Percentiles rank a stretch among this genome's conserved stretches.
Evolutionary conservation across 92 coral and sea anemone genomes (phyloP).

Genomic region (Scolanthus callimorphus): DNA sequence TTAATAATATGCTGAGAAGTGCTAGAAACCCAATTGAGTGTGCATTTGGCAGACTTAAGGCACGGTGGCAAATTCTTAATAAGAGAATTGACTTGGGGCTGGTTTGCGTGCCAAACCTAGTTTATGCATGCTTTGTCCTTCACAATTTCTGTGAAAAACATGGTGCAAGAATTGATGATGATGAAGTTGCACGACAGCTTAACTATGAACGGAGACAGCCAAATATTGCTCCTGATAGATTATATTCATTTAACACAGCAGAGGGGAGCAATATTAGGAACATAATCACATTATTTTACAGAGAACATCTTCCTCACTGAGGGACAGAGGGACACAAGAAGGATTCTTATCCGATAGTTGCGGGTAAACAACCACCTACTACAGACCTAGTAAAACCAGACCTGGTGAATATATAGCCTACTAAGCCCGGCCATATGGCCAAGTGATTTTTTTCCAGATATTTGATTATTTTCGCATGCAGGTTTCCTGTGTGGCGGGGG

Average conservation of each 20-base stretch:
- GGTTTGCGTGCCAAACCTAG: slow-evolving; percentile 21
- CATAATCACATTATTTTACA: slow-evolving; percentile 20
- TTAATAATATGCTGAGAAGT: slow-evolving; percentile 40
- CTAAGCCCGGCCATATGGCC: too few relatives aligned
- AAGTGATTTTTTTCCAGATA: too few relatives aligned
- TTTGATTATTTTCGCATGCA: too few relatives aligned
- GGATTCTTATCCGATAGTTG: background rate
- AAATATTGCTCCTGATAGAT: slow-evolving; percentile 33
- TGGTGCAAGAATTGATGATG: slow-evolving; percentile 39
- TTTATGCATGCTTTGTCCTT: slow-evolving; percentile 44
- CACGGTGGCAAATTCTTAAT: slow-evolving; percentile 41
- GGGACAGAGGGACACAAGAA: background rate
- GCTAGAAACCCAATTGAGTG: slow-evolving; percentile 47
- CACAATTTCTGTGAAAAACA: slow-evolving; percentile 49
- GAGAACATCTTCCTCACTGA: slow-evolving; percentile 35
- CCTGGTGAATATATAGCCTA: background rate
- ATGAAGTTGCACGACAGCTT: slow-evolving; percentile 12
- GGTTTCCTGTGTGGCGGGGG: too few relatives aligned
- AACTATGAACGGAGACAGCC: slow-evolving; percentile 18
- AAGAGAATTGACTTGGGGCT: slow-evolving; percentile 28
- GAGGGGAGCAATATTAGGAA: slow-evolving; percentile 34
- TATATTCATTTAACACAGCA: slow-evolving; percentile 37
- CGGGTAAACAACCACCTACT: background rate
- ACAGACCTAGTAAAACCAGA: background rate
- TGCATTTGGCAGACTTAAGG: slow-evolving; percentile 43